A percentile compares a stretch with the other conserved stretches of the same genome.
phyloP scores from a whole-genome alignment of 2,113 vertebrate genomes.

The Scopus umbretta region DNA sequence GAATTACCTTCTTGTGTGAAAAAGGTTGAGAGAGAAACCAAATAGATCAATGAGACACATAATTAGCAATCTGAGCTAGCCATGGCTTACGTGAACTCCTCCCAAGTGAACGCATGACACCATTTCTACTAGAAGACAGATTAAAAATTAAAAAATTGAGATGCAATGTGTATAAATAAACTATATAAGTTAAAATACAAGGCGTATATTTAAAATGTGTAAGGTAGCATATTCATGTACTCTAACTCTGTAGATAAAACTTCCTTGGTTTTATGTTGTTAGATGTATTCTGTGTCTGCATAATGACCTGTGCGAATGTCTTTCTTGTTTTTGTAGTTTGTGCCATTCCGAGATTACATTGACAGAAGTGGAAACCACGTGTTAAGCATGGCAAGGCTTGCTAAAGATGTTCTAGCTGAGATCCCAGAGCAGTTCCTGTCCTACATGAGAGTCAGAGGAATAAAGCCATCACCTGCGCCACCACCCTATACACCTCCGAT shows the following conservation, averaged over 20 bases:
- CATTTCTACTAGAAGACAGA: neutral
- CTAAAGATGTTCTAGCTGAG: conserved; percentile 96
- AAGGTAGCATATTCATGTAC: neutral
- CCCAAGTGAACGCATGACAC: neutral
- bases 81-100: neutral
- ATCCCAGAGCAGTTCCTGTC: conserved; percentile 97
- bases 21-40: neutral
- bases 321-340: conserved; percentile 79
- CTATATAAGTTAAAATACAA: neutral
- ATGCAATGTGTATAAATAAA: neutral
- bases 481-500: conserved; percentile 90
- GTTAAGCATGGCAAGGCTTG: conserved; percentile 93
- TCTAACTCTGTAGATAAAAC: neutral
- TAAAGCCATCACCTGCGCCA: conserved; percentile 92
- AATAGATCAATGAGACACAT: neutral
- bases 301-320: neutral
- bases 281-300: neutral
- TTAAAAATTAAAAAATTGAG: neutral
- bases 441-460: conserved; percentile 94
- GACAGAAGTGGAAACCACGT: conserved; percentile 94
- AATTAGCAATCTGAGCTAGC: neutral
- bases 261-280: neutral
- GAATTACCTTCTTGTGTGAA: neutral
- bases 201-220: neutral
- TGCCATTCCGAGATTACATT: conserved; percentile 95